phyloP scores from a whole-genome alignment of 2,888 invertebrate species.

The Ganaspis brasiliensis region DNA sequence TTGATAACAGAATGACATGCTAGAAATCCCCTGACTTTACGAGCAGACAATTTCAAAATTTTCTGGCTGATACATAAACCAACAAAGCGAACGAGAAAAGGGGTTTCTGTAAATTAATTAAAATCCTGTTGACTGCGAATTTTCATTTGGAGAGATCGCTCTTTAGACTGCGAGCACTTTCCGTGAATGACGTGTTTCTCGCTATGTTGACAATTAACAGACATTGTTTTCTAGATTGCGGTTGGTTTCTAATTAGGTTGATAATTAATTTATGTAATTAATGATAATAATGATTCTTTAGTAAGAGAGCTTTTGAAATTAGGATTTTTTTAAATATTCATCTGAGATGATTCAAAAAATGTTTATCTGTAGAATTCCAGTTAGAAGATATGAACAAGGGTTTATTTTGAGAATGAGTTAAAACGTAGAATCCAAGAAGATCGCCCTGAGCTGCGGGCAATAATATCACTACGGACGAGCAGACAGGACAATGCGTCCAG shows the following conservation, averaged over 20 bases:
- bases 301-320: neutral
- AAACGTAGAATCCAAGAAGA: constrained; percentile 27
- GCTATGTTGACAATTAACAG: constrained; percentile 12
- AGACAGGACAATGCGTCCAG: constrained; percentile 70
- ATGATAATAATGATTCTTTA: too few species aligned
- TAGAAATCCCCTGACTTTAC: constrained; percentile 58
- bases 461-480: constrained; percentile 69
- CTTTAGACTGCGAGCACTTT: constrained; percentile 14
- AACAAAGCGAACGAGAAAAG: neutral
- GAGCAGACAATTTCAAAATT: constrained; percentile 24
- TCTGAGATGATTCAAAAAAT: neutral
- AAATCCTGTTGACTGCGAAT: constrained; percentile 32
- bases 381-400: constrained; percentile 8
- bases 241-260: neutral
- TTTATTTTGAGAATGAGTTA: constrained; percentile 22
- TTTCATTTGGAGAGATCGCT: constrained; percentile 38
- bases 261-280: neutral
- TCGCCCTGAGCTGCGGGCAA: constrained; percentile 65
- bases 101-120: constrained; percentile 42
- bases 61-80: neutral
- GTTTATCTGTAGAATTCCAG: constrained; percentile 4
- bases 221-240: neutral
- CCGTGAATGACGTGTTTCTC: constrained; percentile 12
- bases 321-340: neutral
- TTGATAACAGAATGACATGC: constrained; percentile 11